Conservation (phyloP, 2,113 vertebrate species). For the Rhinopomastus cyanomelas region DNA sequence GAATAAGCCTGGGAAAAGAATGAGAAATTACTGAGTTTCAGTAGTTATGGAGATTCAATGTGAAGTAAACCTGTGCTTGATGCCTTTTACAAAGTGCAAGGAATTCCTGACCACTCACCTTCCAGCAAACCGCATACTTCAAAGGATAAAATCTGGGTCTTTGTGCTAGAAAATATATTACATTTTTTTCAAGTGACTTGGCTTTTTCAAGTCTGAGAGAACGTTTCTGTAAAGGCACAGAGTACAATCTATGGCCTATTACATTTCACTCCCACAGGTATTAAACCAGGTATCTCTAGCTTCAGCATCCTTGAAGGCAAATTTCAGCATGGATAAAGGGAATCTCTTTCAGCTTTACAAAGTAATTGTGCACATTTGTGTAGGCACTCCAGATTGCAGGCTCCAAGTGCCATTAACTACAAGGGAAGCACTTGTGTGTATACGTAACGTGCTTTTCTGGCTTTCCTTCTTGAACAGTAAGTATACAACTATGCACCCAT, state of each 20-base stretch:
- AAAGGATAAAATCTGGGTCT: neutral
- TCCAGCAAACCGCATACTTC: neutral
- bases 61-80: neutral
- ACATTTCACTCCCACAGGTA: neutral
- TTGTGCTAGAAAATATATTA: conserved; percentile 4
- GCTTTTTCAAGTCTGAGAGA: conserved; percentile 19
- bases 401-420: conserved; percentile 45
- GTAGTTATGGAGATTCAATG: neutral
- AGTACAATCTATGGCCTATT: neutral
- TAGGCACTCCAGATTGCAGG: conserved; percentile 4
- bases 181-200: neutral
- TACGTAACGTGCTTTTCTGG: conserved; percentile 40
- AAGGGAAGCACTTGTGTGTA: neutral
- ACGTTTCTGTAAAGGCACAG: conserved; percentile 2
- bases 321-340: conserved; percentile 27
- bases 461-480: conserved; percentile 22
- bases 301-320: conserved; percentile 16
- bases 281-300: conserved; percentile 12
- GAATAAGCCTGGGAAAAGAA: neutral
- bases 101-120: neutral
- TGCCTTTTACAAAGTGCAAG: neutral
- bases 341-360: conserved; percentile 32
- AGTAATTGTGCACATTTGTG: conserved; percentile 22
- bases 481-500: neutral
- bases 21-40: neutral